Evolutionary conservation across 2,888 invertebrate genomes (phyloP), one percentile per base, ranked within the genome.

Genomic region (Marasmarcha lunaedactyla): DNA sequence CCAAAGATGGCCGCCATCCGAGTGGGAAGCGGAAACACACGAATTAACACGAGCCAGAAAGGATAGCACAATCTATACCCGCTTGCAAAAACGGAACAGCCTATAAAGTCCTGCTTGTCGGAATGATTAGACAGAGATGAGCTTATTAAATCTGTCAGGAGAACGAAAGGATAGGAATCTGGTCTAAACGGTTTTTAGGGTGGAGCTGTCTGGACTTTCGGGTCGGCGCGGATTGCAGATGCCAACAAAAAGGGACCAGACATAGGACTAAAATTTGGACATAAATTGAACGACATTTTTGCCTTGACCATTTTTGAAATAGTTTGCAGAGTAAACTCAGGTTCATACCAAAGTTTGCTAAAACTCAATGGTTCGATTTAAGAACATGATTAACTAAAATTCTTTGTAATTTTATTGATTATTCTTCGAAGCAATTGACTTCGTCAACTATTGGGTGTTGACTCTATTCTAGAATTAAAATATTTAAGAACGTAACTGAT

Each of bases 251-350:
- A 81, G 78, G 76, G 73, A 71, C 68, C 66, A 66, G 71, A 63
- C 71, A 63, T 71, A 59, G 65, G 71, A 63, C 69, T 61, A 68
- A 72, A 73, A 71, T 77, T 79, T 70, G 70, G 74, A 74, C 63
- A 78, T 78, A 79, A 78, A 76, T 79, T 77, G 81, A 77, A 76
- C 74, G 73, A 69, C 77, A 79, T 81, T 78, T 79, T 78, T 78
- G 74, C 71, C 63, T 57, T 55, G 51, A 55, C 49, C 57, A 55
- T 66, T 58, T 64, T 49, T 55, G 55, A 61, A 60, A 57, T 60
- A 30, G 30, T 30, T 30, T 7, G n/a, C 5, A 30, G n/a, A 30
- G 20, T 20, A 20, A 3, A 7, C 20, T 20, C 20, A 20, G 20
- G n/a, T n/a, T n/a, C n/a, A n/a, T n/a, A n/a, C n/a, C n/a, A n/a